Evolutionary conservation across 2,797 vertebrate species (phyloP), one percentile per base, ranked within the genome.

Genomic region (Thaleichthys pacificus): DNA sequence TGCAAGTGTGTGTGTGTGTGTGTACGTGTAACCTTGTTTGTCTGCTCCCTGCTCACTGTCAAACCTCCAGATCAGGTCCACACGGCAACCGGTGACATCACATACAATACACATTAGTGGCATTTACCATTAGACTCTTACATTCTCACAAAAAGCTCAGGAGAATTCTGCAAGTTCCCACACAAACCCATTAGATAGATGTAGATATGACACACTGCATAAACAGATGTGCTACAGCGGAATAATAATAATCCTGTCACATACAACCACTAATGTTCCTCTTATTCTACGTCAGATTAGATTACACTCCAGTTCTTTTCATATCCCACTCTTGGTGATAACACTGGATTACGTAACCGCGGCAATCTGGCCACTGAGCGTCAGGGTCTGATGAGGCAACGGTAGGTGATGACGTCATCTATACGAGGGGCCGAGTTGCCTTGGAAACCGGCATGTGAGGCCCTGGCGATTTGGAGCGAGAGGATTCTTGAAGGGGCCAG

Each of bases 381-480:
- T 56, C 51, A 56, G 51, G 51, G 15, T 56, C 19, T 19, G 51
- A 17, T 3, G 35, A 70, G 19, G 14, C 68, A 68, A 75, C 68
- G 6, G 51, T 56, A 47, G 51, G 17, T n/a, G 51, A 24, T 66
- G 65, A 66, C 65, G 28, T 66, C 65, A 51, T 66, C 19, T 56
- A 56, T 56, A 56, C 51, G 4, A 47, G 51, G 51, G 19, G 51
- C 51, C 19, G 5, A 28, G 66, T 68, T 56, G 51, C 28, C 66
- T 19, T 32, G 26, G 66, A n/a, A 68, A 68, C 26, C 51, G 28
- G 28, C 66, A 66, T 15, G 26, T 68, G 71, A 57, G 17, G 47
- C 54, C 56, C 28, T 60, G 26, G 38, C n/a, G 67, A 80, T 79
- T 68, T 30, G 61, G 60, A 80, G 71, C 58, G 75, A 61, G 54